Evolutionary conservation across 64 coral and sea anemone species (phyloP).

Genomic region (Anthopleura sola): DNA sequence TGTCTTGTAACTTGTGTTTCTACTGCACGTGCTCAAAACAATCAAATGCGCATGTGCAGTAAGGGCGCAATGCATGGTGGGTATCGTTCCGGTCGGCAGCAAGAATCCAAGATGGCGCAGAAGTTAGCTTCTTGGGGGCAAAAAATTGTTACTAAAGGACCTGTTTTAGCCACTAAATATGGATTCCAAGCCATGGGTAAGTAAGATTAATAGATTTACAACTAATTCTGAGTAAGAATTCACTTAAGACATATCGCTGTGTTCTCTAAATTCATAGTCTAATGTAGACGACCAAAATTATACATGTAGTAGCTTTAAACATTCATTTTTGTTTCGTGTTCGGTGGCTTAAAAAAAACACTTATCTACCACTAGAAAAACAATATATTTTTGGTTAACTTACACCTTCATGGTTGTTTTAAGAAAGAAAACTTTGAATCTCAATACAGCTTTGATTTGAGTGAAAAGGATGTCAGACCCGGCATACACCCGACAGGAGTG

Average conservation of each 20-base stretch:
- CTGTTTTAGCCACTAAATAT: conserved; percentile 68
- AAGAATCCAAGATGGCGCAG: conserved; percentile 92
- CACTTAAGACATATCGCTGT: neutral
- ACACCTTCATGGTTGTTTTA: too few relatives aligned
- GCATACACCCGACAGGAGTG: too few relatives aligned
- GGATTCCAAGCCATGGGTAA: conserved; percentile 83
- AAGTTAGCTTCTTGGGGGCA: conserved; percentile 72
- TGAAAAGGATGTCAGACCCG: too few relatives aligned
- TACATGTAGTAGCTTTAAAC: neutral
- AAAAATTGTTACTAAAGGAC: conserved; percentile 57
- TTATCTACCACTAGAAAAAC: too few relatives aligned
- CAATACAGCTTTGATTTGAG: too few relatives aligned
- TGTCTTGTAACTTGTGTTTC: neutral
- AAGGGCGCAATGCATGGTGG: conserved; percentile 57
- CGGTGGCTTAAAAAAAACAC: too few relatives aligned
- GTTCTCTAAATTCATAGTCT: neutral
- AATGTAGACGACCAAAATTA: neutral
- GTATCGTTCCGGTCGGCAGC: conserved; percentile 17
- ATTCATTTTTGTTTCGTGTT: neutral
- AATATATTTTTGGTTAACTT: too few relatives aligned
- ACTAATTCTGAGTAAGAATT: neutral
- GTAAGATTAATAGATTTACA: neutral
- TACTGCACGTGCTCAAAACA: conserved; percentile 75
- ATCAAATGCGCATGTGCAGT: conserved; percentile 40
- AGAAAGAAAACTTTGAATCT: too few relatives aligned